Percentiles rank a stretch among this genome's conserved stretches.
Conservation (phyloP, 2,888 invertebrate species). For the Crematogaster levior region DNA sequence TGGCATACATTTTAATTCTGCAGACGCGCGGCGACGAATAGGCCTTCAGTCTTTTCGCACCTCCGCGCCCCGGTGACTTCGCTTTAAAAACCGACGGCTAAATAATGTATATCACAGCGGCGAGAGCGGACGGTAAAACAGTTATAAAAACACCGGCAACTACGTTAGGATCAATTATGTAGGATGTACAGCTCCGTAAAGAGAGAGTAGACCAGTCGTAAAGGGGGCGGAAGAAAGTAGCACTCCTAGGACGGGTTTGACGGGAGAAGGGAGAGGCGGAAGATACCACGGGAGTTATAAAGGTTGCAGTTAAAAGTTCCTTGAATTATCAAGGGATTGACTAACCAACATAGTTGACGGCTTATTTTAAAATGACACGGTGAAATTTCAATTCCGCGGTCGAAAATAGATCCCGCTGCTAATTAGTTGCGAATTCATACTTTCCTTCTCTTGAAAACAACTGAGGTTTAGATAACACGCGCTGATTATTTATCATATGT, state of each 20-base stretch:
- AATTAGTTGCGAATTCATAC: neutral
- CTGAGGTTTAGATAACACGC: neutral
- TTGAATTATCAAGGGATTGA: slow-evolving; percentile 82
- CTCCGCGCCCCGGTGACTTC: slow-evolving; percentile 65
- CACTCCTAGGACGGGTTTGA: slow-evolving; percentile 66
- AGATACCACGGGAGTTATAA: slow-evolving; percentile 78
- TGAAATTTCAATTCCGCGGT: slow-evolving; percentile 58
- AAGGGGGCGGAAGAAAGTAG: slow-evolving; percentile 80
- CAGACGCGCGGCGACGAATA: slow-evolving; percentile 56
- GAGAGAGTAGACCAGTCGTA: slow-evolving; percentile 82
- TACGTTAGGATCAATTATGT: slow-evolving; percentile 85
- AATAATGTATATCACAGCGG: slow-evolving; percentile 81
- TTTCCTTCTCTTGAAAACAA: neutral
- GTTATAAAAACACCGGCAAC: slow-evolving; percentile 85
- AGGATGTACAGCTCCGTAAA: slow-evolving; percentile 82
- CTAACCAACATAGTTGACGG: slow-evolving; percentile 61
- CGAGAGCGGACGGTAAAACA: slow-evolving; percentile 83
- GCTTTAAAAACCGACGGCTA: slow-evolving; percentile 82
- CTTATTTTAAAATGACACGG: slow-evolving; percentile 66
- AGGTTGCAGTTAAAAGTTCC: slow-evolving; percentile 83
- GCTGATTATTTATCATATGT: slow-evolving; percentile 3
- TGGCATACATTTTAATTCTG: slow-evolving; percentile 55
- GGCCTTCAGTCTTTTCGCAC: slow-evolving; percentile 69
- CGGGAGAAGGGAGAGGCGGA: slow-evolving; percentile 52
- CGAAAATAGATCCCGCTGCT: neutral